Conservation (phyloP, 2,797 vertebrate genomes). For the Cercopithecus hamlyni region DNA sequence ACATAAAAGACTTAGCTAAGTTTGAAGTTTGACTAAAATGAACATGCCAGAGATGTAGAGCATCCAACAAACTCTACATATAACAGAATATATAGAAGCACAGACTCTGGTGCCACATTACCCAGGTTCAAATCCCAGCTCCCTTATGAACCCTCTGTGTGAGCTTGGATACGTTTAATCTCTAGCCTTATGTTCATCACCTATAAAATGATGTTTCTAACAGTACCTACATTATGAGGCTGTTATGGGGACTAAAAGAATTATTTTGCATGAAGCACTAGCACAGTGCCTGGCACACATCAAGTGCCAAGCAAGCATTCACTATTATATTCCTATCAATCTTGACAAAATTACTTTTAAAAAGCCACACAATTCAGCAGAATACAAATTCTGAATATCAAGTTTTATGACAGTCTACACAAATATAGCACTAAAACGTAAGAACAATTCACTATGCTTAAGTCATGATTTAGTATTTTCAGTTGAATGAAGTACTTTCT, state of each 20-base stretch:
- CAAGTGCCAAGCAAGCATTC: background rate
- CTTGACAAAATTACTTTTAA: constrained; percentile 25
- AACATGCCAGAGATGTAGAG: background rate
- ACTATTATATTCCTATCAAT: background rate
- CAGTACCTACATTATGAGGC: background rate
- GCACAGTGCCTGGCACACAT: background rate
- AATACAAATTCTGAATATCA: background rate
- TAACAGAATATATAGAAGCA: background rate
- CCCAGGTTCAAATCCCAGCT: background rate
- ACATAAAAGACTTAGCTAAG: constrained; percentile 38
- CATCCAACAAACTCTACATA: background rate
- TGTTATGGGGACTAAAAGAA: background rate
- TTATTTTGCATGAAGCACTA: background rate
- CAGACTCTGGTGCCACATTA: rapidly evolving
- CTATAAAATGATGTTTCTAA: background rate
- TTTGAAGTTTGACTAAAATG: constrained; percentile 65
- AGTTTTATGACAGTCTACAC: background rate
- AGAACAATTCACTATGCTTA: background rate
- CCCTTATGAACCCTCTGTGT: background rate
- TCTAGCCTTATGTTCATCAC: background rate
- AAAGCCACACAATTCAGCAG: background rate
- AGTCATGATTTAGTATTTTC: background rate
- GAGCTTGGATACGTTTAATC: background rate
- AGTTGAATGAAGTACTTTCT: constrained; percentile 11
- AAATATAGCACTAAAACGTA: constrained; percentile 10